Conservation (phyloP, 2,797 vertebrate species). For the Lacerta bilineata region DNA sequence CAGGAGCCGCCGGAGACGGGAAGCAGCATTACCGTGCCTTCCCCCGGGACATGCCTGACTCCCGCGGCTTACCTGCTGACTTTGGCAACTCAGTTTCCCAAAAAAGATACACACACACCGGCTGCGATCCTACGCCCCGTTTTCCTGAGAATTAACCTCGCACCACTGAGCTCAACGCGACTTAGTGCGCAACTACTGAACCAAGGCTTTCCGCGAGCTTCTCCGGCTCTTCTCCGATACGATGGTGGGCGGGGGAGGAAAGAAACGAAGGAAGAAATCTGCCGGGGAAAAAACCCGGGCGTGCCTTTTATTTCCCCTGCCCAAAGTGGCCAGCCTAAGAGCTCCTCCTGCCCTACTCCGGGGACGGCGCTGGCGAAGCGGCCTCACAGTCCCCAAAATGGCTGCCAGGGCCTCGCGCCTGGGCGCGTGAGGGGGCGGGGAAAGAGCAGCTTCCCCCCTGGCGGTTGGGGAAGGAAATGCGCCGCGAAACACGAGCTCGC, state of each 20-base stretch:
- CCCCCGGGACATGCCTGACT: background rate
- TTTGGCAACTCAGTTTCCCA: background rate
- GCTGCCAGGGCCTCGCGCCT: background rate
- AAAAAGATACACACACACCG: background rate
- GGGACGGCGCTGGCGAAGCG: background rate
- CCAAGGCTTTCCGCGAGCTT: background rate
- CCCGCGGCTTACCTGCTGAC: background rate
- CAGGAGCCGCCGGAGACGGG: background rate
- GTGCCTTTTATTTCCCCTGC: background rate
- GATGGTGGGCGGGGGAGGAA: background rate
- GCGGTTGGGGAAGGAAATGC: background rate
- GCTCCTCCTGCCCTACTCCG: background rate
- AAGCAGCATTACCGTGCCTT: too few relatives aligned
- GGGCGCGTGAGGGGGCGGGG: too few relatives aligned
- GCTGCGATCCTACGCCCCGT: background rate
- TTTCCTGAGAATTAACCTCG: background rate
- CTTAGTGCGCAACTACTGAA: background rate
- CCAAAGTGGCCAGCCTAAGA: background rate
- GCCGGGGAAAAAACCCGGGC: background rate
- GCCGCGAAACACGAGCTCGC: slow-evolving; percentile 38
- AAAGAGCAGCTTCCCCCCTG: background rate
- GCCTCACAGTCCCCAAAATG: slow-evolving; percentile 5
- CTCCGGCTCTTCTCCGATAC: background rate
- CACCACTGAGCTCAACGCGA: background rate
- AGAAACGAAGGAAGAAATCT: background rate